Evolutionary conservation across 2,797 vertebrate genomes (phyloP).

Genomic region (Odontamblyopus rebecca): DNA sequence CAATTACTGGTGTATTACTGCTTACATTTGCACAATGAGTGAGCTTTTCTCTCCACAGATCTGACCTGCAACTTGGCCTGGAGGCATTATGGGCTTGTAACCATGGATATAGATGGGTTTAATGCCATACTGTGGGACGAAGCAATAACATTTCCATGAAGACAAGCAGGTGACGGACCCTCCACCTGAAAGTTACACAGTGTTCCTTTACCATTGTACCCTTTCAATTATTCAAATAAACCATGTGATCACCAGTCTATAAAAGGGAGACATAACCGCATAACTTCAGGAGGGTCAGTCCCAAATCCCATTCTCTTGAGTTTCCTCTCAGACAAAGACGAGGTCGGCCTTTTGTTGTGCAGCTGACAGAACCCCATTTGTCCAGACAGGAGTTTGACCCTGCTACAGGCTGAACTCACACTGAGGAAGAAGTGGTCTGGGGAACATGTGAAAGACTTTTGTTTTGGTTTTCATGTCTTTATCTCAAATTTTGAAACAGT

Average conservation of each 20-base stretch:
- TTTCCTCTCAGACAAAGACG: constrained; percentile 18
- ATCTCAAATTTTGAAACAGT: too few species aligned
- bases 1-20: too few species aligned
- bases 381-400: constrained; percentile 35
- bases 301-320: constrained; percentile 28
- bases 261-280: constrained; percentile 22
- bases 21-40: too few species aligned
- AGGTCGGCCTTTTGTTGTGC: constrained; percentile 18
- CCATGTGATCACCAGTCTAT: neutral
- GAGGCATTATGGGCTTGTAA: too few species aligned
- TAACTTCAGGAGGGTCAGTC: constrained; percentile 37
- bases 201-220: neutral
- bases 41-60: too few species aligned
- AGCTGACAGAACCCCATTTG: constrained; percentile 47
- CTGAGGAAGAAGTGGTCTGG: neutral
- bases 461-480: too few species aligned
- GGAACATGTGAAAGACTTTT: neutral
- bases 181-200: too few species aligned
- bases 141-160: too few species aligned
- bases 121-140: too few species aligned
- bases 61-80: too few species aligned
- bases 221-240: neutral
- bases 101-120: too few species aligned
- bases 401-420: constrained; percentile 10
- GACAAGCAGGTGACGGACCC: too few species aligned